These are phyloP conservation scores for Deilephila porcellus DNA, from an alignment of 2,888 invertebrate genomes.

Conservation along the genomic window DNA sequence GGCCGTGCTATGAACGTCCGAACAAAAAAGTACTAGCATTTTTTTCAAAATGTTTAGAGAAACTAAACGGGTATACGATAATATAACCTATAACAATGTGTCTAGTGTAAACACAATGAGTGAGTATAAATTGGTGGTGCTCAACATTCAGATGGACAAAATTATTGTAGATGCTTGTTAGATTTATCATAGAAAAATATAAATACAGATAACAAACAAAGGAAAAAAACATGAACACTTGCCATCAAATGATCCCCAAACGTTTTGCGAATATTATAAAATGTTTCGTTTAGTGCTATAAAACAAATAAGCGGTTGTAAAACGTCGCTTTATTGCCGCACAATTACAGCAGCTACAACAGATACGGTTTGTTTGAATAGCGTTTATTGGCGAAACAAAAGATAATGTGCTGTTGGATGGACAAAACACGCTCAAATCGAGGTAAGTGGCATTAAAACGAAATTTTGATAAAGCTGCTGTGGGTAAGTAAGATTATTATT, in stretches of 20 bases:
- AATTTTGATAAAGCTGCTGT: not conserved
- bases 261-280: slow-evolving; percentile 46
- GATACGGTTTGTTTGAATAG: slow-evolving; percentile 32
- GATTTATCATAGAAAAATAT: no score
- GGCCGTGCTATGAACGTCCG: no score
- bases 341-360: slow-evolving; percentile 29
- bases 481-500: not conserved
- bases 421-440: not conserved
- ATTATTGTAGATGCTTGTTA: no score
- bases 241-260: slow-evolving; percentile 28
- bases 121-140: no score
- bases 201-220: not conserved
- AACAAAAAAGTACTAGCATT: no score
- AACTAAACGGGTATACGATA: no score
- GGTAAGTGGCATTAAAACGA: not conserved
- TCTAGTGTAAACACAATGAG: no score
- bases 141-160: no score
- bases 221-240: not conserved
- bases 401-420: slow-evolving; percentile 1
- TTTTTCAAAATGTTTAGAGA: no score
- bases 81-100: no score
- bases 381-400: slow-evolving; percentile 33
- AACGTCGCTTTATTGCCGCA: slow-evolving; percentile 29
- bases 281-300: slow-evolving; percentile 29
- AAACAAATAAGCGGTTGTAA: slow-evolving; percentile 31